These are phyloP conservation scores for Betta splendens DNA, from an alignment of 2,797 vertebrate genomes.

Conservation along the genomic window DNA sequence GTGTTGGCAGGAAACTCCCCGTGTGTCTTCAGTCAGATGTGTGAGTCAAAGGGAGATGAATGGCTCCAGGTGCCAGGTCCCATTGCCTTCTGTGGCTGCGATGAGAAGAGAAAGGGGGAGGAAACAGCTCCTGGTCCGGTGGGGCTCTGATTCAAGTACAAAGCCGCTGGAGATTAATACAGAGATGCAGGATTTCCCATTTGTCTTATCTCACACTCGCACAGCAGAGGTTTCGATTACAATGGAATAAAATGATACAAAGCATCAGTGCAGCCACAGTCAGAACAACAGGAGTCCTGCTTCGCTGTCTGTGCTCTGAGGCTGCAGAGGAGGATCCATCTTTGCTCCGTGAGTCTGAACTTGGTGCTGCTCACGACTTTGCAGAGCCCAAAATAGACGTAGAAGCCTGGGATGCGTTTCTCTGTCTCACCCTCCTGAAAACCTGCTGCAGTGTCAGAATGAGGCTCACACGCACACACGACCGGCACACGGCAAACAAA, in stretches of 20 bases:
- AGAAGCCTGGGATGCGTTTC: constrained; percentile 1
- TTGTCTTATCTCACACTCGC: constrained; percentile 32
- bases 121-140: constrained; percentile 6
- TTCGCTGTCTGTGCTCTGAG: not conserved
- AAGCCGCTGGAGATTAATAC: constrained; percentile 20
- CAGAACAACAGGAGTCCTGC: constrained; percentile 11
- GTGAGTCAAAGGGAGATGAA: constrained; percentile 2
- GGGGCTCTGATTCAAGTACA: constrained; percentile 6
- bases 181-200: constrained; percentile 24
- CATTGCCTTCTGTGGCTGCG: not conserved
- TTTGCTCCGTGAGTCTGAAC: not conserved
- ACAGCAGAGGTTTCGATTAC: constrained; percentile 4
- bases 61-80: constrained; percentile 13
- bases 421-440: no score
- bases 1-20: constrained; percentile 7
- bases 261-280: constrained; percentile 22
- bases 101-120: not conserved
- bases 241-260: constrained; percentile 21
- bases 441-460: no score
- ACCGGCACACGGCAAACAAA: constrained; percentile 1
- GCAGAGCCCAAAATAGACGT: constrained; percentile 31
- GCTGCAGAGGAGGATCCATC: constrained; percentile 4
- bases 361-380: constrained; percentile 16
- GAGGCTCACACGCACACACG: no score
- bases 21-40: constrained; percentile 3